Percentiles rank a stretch among this genome's conserved stretches.
phyloP scores from a whole-genome alignment of 2,797 vertebrate genomes.

The Pseudotriccus pelzelni region DNA sequence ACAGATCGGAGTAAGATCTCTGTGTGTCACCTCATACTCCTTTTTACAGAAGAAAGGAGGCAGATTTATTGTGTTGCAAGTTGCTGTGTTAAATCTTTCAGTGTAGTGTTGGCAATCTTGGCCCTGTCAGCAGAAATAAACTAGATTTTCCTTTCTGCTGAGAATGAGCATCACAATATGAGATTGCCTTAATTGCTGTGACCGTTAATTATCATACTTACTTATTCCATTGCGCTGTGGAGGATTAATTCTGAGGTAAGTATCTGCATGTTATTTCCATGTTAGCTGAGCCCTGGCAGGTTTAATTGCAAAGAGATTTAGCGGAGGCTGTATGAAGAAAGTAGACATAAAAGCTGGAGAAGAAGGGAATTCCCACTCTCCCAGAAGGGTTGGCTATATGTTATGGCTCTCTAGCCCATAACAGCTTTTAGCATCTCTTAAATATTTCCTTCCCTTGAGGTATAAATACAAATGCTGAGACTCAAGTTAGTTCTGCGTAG shows the following conservation, averaged over 20 bases:
- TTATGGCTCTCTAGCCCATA: not conserved
- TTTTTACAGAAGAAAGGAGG: not conserved
- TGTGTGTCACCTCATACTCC: not conserved
- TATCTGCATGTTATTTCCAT: not conserved
- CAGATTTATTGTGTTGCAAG: not conserved
- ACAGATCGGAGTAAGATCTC: not conserved
- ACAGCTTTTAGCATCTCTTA: not conserved
- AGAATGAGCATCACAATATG: not conserved
- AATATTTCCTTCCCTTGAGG: not conserved
- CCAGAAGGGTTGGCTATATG: not conserved
- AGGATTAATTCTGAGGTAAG: not conserved
- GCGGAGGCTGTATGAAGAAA: not conserved
- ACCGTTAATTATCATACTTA: not conserved
- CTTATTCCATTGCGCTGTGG: not conserved
- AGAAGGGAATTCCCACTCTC: not conserved
- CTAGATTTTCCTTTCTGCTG: not conserved
- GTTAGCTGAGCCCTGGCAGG: not conserved
- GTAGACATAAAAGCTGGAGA: not conserved
- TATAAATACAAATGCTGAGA: not conserved
- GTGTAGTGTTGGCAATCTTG: not conserved
- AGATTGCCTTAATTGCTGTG: not conserved
- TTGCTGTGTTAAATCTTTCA: not conserved
- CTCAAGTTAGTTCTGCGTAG: not conserved
- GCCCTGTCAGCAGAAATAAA: not conserved
- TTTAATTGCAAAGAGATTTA: not conserved